Percentiles rank a stretch among this genome's conserved stretches.
phyloP scores from a whole-genome alignment of 2,113 vertebrate genomes.

The Chloropsis cyanopogon region DNA sequence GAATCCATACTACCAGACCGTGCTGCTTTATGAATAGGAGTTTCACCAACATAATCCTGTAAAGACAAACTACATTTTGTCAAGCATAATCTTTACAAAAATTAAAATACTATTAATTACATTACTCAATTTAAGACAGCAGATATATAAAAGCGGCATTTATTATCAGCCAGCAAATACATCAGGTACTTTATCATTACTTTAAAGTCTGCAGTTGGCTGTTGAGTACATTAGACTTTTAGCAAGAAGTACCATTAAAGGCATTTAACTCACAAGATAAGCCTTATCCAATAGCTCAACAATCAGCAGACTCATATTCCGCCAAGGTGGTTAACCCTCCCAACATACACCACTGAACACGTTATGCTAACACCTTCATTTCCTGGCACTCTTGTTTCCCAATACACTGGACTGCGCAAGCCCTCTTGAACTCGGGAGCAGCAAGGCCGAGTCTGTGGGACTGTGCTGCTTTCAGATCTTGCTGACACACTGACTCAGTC shows the following conservation, averaged over 20 bases:
- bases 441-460: not conserved
- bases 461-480: not conserved
- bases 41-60: slow-evolving; percentile 94
- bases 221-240: not conserved
- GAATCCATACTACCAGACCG: slow-evolving; percentile 94
- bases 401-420: not conserved
- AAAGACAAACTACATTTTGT: slow-evolving; percentile 66
- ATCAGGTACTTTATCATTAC: not conserved
- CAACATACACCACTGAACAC: accelerated
- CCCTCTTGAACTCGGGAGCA: not conserved
- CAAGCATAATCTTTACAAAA: slow-evolving; percentile 15
- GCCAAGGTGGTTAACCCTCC: not conserved
- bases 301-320: not conserved
- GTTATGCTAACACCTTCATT: not conserved
- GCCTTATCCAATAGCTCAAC: not conserved
- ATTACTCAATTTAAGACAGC: not conserved
- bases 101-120: not conserved
- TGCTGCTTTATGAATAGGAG: slow-evolving; percentile 94
- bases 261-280: not conserved
- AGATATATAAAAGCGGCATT: not conserved
- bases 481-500: not conserved
- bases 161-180: not conserved
- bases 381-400: not conserved
- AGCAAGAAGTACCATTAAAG: not conserved
- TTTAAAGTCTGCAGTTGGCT: not conserved